These are phyloP conservation scores for Eucera pruinosa DNA, from an alignment of 2,888 invertebrate species.

Conservation along the genomic window DNA sequence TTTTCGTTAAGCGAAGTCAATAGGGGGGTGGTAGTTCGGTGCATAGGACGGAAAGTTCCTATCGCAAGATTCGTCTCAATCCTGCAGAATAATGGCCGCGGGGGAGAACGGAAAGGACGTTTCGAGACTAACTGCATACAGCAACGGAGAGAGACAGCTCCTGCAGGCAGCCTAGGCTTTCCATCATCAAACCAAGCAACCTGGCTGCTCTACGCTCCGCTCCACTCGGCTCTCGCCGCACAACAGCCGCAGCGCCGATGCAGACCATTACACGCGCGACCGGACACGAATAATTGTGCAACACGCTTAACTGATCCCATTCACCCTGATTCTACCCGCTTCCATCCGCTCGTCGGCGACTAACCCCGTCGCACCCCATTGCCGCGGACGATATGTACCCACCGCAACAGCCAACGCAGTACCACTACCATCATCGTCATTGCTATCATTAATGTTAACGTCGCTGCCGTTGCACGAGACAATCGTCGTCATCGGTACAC, in stretches of 20 bases:
- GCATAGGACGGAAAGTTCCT: slow-evolving; percentile 42
- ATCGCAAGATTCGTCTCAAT: slow-evolving; percentile 61
- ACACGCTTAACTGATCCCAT: slow-evolving; percentile 88
- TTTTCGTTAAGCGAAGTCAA: too few species aligned
- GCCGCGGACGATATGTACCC: slow-evolving; percentile 65
- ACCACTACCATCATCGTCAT: slow-evolving; percentile 55
- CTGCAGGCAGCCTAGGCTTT: slow-evolving; percentile 57
- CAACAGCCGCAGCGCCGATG: slow-evolving; percentile 84
- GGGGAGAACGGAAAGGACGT: slow-evolving; percentile 63
- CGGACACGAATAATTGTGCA: slow-evolving; percentile 87
- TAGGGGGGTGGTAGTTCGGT: not conserved
- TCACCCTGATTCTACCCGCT: slow-evolving; percentile 84
- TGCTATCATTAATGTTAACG: slow-evolving; percentile 60
- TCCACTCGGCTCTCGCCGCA: slow-evolving; percentile 78
- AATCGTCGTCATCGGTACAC: slow-evolving; percentile 38
- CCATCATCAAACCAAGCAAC: slow-evolving; percentile 70
- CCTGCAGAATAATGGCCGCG: slow-evolving; percentile 63
- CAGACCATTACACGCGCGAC: slow-evolving; percentile 88
- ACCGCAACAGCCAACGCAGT: slow-evolving; percentile 66
- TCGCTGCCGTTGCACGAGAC: slow-evolving; percentile 45
- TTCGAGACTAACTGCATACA: slow-evolving; percentile 61
- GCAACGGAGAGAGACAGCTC: slow-evolving; percentile 17
- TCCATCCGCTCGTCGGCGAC: slow-evolving; percentile 75
- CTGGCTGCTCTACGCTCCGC: slow-evolving; percentile 62
- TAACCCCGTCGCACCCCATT: slow-evolving; percentile 65